A percentile compares a stretch with the other conserved stretches of the same genome.
Conservation (phyloP, 2,113 vertebrate species). For the Python bivittatus region DNA sequence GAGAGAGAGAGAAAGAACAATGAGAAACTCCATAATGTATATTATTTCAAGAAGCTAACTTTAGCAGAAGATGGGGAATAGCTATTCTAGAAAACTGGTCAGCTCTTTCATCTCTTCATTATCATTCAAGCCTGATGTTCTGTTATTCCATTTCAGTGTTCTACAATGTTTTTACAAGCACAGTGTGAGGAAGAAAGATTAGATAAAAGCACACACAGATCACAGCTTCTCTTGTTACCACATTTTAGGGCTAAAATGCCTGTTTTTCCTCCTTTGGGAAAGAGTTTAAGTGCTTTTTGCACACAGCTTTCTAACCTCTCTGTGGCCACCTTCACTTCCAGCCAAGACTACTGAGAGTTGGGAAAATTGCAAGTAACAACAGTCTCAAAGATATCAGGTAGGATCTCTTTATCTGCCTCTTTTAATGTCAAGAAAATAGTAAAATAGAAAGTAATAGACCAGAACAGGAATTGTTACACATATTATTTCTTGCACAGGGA, state of each 20-base stretch:
- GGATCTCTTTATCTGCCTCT: background rate
- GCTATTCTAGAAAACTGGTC: background rate
- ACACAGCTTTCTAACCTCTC: constrained; percentile 8
- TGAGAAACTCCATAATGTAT: background rate
- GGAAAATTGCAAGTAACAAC: background rate
- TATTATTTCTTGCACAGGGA: background rate
- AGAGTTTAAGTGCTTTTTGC: background rate
- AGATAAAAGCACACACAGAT: constrained; percentile 1
- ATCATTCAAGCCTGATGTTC: background rate
- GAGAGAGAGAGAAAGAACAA: background rate
- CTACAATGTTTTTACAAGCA: background rate
- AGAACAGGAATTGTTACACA: background rate
- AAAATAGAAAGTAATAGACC: background rate
- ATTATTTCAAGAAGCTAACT: background rate
- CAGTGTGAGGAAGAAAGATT: constrained; percentile 20
- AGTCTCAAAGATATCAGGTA: background rate
- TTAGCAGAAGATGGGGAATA: background rate
- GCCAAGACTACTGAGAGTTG: background rate
- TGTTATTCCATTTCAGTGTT: constrained; percentile 16
- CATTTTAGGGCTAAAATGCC: background rate
- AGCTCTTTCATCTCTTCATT: constrained; percentile 21
- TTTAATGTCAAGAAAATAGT: background rate
- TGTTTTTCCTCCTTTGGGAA: background rate
- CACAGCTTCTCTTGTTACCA: background rate
- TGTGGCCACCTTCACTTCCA: background rate